Conservation (phyloP, 2,797 vertebrate genomes). For the Hyperoplus immaculatus region DNA sequence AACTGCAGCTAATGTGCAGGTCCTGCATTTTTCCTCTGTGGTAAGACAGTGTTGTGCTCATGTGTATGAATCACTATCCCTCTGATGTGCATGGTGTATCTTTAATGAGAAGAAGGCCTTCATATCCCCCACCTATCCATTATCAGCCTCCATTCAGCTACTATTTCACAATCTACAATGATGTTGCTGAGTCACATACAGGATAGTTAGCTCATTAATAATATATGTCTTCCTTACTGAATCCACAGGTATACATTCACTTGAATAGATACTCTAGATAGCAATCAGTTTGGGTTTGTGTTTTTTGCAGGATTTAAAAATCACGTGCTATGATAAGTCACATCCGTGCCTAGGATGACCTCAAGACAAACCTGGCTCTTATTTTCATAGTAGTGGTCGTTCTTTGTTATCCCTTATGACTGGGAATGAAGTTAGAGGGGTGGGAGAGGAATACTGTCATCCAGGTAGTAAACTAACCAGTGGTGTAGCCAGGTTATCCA, state of each 20-base stretch:
- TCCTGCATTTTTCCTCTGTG: not conserved
- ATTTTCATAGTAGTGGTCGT: too few relatives aligned
- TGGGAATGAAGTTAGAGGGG: not conserved
- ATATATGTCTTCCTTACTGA: slow-evolving; percentile 30
- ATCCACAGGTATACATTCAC: slow-evolving; percentile 34
- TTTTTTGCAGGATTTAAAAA: too few relatives aligned
- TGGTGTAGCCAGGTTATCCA: not conserved
- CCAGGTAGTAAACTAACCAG: not conserved
- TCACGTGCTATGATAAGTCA: too few relatives aligned
- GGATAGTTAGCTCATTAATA: slow-evolving; percentile 36
- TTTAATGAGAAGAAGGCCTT: slow-evolving; percentile 16
- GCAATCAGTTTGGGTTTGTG: not conserved
- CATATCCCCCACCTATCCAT: not conserved
- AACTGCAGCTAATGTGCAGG: slow-evolving; percentile 35
- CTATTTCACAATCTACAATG: slow-evolving; percentile 27
- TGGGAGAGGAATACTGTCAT: not conserved
- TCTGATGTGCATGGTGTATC: not conserved
- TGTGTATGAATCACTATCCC: not conserved
- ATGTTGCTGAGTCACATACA: slow-evolving; percentile 34
- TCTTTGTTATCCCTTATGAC: too few relatives aligned
- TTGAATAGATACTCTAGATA: slow-evolving; percentile 27
- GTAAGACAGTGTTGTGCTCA: not conserved
- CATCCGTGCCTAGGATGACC: too few relatives aligned
- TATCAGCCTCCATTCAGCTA: slow-evolving; percentile 20
- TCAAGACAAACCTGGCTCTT: too few relatives aligned